A percentile compares a stretch with the other conserved stretches of the same genome.
Conservation (phyloP, 2,888 invertebrate genomes). For the Drosophila mimetica region DNA sequence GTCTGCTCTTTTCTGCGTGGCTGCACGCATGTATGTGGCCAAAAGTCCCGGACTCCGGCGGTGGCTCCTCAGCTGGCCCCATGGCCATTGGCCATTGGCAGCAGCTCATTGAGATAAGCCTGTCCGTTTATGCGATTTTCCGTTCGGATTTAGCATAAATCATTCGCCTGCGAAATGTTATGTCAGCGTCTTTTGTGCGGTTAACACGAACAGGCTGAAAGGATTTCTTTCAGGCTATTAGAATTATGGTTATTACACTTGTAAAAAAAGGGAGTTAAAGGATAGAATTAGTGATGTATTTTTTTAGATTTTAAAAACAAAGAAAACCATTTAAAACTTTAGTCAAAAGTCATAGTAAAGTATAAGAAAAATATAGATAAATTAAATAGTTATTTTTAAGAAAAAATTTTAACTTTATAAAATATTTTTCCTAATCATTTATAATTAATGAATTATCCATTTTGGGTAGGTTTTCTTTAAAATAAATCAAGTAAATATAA, state of each 20-base stretch:
- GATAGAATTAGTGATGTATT: no score
- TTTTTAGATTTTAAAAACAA: no score
- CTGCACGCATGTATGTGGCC: conserved; percentile 63
- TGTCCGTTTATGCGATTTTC: conserved; percentile 72
- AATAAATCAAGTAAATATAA: no score
- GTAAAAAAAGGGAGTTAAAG: not conserved
- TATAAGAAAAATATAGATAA: no score
- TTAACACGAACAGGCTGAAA: conserved; percentile 41
- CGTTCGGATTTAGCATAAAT: conserved; percentile 72
- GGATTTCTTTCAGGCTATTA: conserved; percentile 31
- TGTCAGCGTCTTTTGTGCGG: conserved; percentile 65
- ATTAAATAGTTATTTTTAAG: no score
- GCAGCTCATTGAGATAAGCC: conserved; percentile 78
- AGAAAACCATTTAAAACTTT: no score
- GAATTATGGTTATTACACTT: not conserved
- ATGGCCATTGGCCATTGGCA: conserved; percentile 42
- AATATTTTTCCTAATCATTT: no score
- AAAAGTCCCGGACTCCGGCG: conserved; percentile 42
- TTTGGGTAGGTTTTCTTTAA: no score
- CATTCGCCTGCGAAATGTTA: conserved; percentile 75
- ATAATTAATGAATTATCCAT: no score
- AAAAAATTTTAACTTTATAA: no score
- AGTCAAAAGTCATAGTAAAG: no score
- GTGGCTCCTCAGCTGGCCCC: conserved; percentile 47
- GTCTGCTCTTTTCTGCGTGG: conserved; percentile 27